These are phyloP conservation scores for Oreotrochilus melanogaster DNA, from an alignment of 2,113 vertebrate species.

Conservation along the genomic window DNA sequence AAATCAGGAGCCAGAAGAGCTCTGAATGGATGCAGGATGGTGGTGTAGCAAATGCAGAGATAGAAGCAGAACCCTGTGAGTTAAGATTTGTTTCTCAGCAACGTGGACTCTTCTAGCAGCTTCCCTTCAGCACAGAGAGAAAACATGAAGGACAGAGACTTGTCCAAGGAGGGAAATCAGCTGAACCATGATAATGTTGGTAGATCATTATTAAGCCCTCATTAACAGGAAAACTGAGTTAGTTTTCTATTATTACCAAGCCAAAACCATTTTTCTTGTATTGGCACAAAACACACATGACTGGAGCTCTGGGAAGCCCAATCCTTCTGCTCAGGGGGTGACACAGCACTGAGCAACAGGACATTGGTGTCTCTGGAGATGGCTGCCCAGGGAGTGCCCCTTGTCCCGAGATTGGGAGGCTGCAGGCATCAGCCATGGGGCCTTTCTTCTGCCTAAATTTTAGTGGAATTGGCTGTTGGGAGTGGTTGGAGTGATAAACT, in stretches of 20 bases:
- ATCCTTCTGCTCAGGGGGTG: background rate
- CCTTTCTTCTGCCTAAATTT: background rate
- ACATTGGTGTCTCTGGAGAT: accelerated
- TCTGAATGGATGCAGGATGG: background rate
- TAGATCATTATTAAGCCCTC: background rate
- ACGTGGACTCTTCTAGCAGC: background rate
- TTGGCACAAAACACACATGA: accelerated
- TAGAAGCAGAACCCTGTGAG: background rate
- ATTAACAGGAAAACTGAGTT: background rate
- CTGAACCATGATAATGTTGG: background rate
- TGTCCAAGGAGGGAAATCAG: background rate
- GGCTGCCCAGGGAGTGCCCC: background rate
- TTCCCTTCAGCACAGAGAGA: background rate
- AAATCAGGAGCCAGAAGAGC: background rate
- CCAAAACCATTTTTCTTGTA: background rate
- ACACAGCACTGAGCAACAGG: background rate
- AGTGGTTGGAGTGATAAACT: background rate
- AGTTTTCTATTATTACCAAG: background rate
- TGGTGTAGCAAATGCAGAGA: background rate
- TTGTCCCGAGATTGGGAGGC: background rate
- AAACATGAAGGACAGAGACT: accelerated
- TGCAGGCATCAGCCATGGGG: accelerated
- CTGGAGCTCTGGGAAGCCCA: background rate
- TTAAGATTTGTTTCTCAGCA: background rate
- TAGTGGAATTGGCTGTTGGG: background rate